phyloP scores from a whole-genome alignment of 2,113 vertebrate species.

The Aythya baeri region DNA sequence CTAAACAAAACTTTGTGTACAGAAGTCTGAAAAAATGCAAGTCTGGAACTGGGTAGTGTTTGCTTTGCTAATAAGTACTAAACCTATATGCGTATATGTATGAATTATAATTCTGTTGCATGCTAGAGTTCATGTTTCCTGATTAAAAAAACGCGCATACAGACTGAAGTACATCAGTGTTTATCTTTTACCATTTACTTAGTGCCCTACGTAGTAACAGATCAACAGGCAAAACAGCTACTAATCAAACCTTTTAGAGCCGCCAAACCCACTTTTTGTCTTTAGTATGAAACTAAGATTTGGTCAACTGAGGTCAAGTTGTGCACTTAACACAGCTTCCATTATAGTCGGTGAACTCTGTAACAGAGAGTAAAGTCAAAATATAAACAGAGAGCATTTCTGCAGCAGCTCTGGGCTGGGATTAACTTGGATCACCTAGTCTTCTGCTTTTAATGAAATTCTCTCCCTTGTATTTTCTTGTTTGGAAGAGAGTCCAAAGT shows the following conservation, averaged over 20 bases:
- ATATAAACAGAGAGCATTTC: conserved; percentile 75
- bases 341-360: conserved; percentile 74
- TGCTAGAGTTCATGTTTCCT: conserved; percentile 61
- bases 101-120: conserved; percentile 15
- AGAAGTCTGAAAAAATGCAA: background rate
- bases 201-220: background rate
- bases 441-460: conserved; percentile 90
- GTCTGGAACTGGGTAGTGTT: background rate
- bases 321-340: conserved; percentile 66
- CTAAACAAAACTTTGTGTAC: background rate
- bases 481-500: conserved; percentile 87
- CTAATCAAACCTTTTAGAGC: conserved; percentile 65
- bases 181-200: conserved; percentile 56
- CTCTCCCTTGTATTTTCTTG: conserved; percentile 83
- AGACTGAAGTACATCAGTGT: conserved; percentile 30
- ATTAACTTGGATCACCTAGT: conserved; percentile 87
- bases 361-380: conserved; percentile 72
- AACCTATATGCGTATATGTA: background rate
- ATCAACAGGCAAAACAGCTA: conserved; percentile 38
- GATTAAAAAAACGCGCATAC: conserved; percentile 43
- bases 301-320: conserved; percentile 76
- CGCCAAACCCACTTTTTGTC: conserved; percentile 66
- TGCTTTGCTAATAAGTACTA: background rate
- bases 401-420: conserved; percentile 82
- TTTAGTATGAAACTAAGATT: conserved; percentile 70